Conservation (phyloP, 2,113 vertebrate genomes). For the Myiopsitta monachus region DNA sequence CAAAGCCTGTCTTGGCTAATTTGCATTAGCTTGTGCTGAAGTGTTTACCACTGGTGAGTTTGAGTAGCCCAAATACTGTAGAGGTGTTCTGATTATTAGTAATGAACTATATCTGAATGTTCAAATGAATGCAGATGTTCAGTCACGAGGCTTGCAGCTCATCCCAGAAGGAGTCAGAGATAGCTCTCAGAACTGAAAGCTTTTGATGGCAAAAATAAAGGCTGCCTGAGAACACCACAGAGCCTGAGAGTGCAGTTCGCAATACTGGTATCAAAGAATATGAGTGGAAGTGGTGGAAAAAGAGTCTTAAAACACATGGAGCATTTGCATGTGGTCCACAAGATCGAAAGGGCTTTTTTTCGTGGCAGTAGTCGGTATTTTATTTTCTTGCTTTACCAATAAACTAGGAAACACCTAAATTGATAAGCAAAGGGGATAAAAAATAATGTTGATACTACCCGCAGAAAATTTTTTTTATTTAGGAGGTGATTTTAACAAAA, state of each 20-base stretch:
- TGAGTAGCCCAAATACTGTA: neutral
- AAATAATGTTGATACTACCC: neutral
- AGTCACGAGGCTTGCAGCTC: neutral
- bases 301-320: neutral
- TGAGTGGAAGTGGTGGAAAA: neutral
- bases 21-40: neutral
- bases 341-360: neutral
- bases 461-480: accelerated
- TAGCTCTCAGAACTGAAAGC: neutral
- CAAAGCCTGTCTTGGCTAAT: neutral
- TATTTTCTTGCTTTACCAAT: neutral
- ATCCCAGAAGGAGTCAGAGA: neutral
- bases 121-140: neutral
- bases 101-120: neutral
- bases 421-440: neutral
- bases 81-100: neutral
- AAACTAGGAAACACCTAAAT: neutral
- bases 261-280: neutral
- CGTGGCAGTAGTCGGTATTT: neutral
- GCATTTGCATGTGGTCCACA: neutral
- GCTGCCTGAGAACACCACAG: neutral
- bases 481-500: neutral
- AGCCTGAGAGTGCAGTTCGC: neutral
- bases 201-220: neutral
- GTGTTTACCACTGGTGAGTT: neutral